Evolutionary conservation across 2,113 vertebrate species (phyloP).

Genomic region (Datnioides undecimradiatus): DNA sequence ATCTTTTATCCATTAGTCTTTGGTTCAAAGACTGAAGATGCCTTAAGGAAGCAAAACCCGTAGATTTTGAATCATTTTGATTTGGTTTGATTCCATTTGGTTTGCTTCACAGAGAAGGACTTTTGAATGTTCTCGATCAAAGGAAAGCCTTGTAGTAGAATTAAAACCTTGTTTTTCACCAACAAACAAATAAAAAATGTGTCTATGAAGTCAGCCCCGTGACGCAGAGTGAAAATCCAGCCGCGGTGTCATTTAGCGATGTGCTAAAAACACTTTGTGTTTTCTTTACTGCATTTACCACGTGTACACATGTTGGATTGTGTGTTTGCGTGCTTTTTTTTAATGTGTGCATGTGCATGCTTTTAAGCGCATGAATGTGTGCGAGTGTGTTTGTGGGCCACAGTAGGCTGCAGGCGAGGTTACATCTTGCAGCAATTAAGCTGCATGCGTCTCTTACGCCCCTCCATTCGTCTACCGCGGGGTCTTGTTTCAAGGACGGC

Average conservation of each 20-base stretch:
- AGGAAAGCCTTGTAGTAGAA: constrained; percentile 32
- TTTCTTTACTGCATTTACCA: constrained; percentile 24
- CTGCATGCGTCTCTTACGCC: constrained; percentile 78
- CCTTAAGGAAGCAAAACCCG: constrained; percentile 32
- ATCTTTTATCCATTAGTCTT: constrained; percentile 64
- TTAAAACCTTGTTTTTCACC: constrained; percentile 57
- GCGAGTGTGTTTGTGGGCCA: constrained; percentile 70
- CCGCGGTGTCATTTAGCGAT: constrained; percentile 38
- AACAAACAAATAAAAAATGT: constrained; percentile 54
- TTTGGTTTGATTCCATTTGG: constrained; percentile 57
- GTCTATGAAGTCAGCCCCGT: constrained; percentile 11
- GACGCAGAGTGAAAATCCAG: neutral
- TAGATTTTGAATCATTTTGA: constrained; percentile 40
- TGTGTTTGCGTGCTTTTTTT: constrained; percentile 44
- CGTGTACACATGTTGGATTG: constrained; percentile 32
- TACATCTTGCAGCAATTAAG: constrained; percentile 85
- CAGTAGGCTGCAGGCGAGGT: constrained; percentile 77
- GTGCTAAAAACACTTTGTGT: constrained; percentile 44
- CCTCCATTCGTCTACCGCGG: constrained; percentile 70
- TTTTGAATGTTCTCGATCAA: constrained; percentile 50
- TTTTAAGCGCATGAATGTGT: constrained; percentile 59
- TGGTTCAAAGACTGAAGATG: constrained; percentile 31
- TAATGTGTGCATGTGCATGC: constrained; percentile 20
- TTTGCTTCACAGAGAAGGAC: constrained; percentile 37
- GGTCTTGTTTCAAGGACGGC: constrained; percentile 78